Evolutionary conservation across 2,888 invertebrate species (phyloP), one percentile per base, ranked within the genome.

Genomic region (Drosophila buzzatii): DNA sequence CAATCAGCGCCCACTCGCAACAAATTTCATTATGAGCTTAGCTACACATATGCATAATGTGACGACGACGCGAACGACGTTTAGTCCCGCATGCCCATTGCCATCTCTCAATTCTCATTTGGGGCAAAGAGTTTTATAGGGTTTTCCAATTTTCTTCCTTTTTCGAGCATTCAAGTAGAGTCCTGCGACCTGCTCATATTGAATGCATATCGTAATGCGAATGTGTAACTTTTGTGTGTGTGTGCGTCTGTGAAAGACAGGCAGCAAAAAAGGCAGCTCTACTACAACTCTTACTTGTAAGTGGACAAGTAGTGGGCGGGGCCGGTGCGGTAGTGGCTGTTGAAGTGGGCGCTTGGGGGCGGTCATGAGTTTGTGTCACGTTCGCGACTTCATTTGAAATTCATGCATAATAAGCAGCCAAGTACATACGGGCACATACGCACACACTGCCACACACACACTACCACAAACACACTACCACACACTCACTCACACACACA

Each of bases 301-400:
- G 31, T 53, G 55, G 42, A 16, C 37, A 23, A 23, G 23, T 4
- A 23, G 62, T 6, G 7, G 35, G 41, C 16, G 9, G 23, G 20
- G 1, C 10, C n/a, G 49, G 33, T 1, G n/a, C n/a, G 49, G 49
- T n/a, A 33, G 49, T 33, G 49, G 18, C 12, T 51, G 58, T 63
- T 75, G 68, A 75, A 69, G 72, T 49, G 78, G 75, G 65, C 68
- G 75, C 62, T 69, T 60, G 70, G 71, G 70, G 79, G 66, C 70
- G 77, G 77, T 74, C 77, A 70, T 76, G 82, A 78, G 86, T 85
- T 84, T 86, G 86, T 84, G 85, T 85, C 85, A 85, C 85, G 85
- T 86, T 85, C 86, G 85, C 86, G 84, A 86, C 86, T 85, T 86
- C 86, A 85, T 85, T 84, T 81, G 66, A 82, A 85, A 85, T 85